Base-by-base conservation (phyloP, 30 jellyfish, hydroid and myxozoan genomes). In the Rhopilema esculentum region DNA sequence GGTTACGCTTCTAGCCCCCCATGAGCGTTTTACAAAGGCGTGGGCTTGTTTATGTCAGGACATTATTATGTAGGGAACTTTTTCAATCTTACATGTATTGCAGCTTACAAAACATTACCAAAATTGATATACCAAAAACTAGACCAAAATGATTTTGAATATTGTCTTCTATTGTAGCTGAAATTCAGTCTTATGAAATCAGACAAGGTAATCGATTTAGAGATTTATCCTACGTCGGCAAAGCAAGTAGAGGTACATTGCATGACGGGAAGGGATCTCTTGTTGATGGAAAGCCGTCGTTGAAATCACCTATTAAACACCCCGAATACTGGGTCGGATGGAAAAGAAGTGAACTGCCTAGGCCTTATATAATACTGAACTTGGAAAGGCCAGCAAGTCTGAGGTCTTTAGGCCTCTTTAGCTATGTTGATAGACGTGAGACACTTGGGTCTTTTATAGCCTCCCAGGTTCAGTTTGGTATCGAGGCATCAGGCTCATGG, bases 241-340 rank as follows among this genome's bases (percentile, higher is more conserved):
- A 30, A 28, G 32, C 52, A 28, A 26, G 64, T 25, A 29, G 17
- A 28, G 82, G 27, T 23, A 53, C 49, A 26, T 71, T 71, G 82
- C 82, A 71, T 71, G 65, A 18, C 28, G 82, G 82, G 30, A 71
- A 71, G 52, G 82, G 82, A 28, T 27, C 65, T 23, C 65, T 71
- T 26, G 25, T 15, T 71, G 82, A 71, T 31, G 82, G 82, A 20
- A 33, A 1, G 15, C 49, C 4, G 19, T 71, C 82, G 22, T 23
- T 4, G 24, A 18, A 27, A 71, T 71, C 82, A 0, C 82, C 82
- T 0, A 25, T 71, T 16, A 53, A 30, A 22, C 22, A 24, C 19
- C 82, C 82, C 16, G 64, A 33, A 20, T 31, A 23, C 29, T 71
- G 82, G 82, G 82, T 71, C 28, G 82, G 82, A 9, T 71, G 82